phyloP scores from a whole-genome alignment of 2,113 vertebrate species.

The Cettia cetti region DNA sequence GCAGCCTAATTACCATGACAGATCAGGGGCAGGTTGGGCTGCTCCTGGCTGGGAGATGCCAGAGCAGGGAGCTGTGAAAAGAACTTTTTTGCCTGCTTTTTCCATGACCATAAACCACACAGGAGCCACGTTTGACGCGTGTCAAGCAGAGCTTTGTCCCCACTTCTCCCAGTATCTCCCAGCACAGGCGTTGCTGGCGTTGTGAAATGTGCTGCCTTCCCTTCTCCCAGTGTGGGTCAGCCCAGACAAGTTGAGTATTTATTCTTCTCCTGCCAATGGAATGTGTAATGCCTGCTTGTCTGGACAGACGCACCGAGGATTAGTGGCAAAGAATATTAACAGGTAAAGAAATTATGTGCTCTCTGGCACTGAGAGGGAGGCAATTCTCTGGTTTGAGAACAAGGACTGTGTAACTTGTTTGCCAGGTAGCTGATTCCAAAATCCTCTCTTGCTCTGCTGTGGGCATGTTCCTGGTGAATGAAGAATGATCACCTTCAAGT shows the following conservation, averaged over 20 bases:
- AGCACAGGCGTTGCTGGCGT: not conserved
- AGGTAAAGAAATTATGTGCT: conserved; percentile 48
- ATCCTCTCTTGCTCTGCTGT: not conserved
- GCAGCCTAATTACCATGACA: conserved; percentile 1
- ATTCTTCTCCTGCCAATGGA: conserved; percentile 55
- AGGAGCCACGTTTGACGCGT: not conserved
- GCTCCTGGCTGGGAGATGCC: not conserved
- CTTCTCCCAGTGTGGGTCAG: conserved; percentile 25
- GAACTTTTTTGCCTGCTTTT: not conserved
- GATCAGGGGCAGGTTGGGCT: conserved; percentile 22
- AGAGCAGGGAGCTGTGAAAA: not conserved
- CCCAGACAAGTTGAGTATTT: conserved; percentile 65
- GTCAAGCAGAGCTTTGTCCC: not conserved
- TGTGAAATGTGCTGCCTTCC: conserved; percentile 20
- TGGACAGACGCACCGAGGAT: conserved; percentile 56
- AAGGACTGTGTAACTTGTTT: not conserved
- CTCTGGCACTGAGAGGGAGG: conserved; percentile 28
- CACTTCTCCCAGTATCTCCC: not conserved
- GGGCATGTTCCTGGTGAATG: not conserved
- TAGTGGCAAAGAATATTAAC: conserved; percentile 61
- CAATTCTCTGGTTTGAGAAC: not conserved
- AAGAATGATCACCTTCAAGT: not conserved
- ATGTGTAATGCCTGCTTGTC: conserved; percentile 67
- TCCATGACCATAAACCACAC: not conserved
- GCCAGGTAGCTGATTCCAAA: conserved; percentile 4